Conservation (phyloP, 2,888 invertebrate species). For the Erpobdella octoculata region DNA sequence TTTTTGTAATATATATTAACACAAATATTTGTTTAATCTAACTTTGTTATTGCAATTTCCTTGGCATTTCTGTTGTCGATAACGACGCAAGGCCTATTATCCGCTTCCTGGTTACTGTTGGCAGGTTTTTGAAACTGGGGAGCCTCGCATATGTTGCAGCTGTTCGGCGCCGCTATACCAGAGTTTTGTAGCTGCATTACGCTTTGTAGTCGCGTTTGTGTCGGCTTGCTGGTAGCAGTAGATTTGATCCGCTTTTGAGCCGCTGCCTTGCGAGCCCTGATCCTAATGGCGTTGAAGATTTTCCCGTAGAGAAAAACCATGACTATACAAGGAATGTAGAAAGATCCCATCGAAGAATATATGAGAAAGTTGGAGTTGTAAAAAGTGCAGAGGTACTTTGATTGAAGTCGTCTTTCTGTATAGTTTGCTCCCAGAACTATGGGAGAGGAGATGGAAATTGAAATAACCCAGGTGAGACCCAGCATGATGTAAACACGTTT, state of each 20-base stretch:
- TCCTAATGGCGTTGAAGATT: conserved; percentile 77
- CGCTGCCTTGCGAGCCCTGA: conserved; percentile 42
- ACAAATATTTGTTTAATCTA: too few relatives aligned
- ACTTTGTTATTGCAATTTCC: too few relatives aligned
- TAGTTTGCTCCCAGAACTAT: conserved; percentile 85
- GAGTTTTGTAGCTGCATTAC: not conserved
- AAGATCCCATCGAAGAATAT: conserved; percentile 92
- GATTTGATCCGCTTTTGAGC: conserved; percentile 31
- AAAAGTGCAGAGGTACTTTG: conserved; percentile 63
- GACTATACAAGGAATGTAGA: conserved; percentile 92
- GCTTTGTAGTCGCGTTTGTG: not conserved
- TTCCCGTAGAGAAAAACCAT: conserved; percentile 95
- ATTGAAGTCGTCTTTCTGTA: conserved; percentile 34
- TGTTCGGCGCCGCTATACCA: not conserved
- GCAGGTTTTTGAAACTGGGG: too few relatives aligned
- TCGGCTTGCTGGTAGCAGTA: not conserved
- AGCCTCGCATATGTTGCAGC: not conserved
- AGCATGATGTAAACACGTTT: conserved; percentile 84
- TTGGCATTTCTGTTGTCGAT: not conserved
- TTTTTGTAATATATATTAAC: too few relatives aligned
- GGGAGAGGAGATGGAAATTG: conserved; percentile 87
- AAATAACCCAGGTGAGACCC: conserved; percentile 87
- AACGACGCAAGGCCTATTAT: not conserved
- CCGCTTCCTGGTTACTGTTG: too few relatives aligned
- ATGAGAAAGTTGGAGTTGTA: conserved; percentile 96